phyloP scores from a whole-genome alignment of 2,888 invertebrate species.

The Syrista parreyssii region DNA sequence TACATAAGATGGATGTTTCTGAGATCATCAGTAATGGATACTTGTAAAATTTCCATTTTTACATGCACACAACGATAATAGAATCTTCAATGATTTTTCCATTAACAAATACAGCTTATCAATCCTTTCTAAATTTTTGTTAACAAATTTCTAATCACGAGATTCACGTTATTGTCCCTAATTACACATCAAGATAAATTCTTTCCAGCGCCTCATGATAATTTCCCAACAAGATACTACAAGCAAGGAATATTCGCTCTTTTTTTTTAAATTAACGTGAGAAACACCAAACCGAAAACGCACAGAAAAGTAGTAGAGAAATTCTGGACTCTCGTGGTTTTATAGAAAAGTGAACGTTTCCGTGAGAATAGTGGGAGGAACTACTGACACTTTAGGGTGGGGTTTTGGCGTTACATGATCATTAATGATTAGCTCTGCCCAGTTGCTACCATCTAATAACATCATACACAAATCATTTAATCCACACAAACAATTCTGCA shows the following conservation, averaged over 20 bases:
- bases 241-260: not conserved
- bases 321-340: slow-evolving; percentile 49
- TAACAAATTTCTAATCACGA: not conserved
- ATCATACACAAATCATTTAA: not conserved
- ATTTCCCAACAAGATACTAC: not conserved
- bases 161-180: not conserved
- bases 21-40: not conserved
- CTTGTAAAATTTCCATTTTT: not conserved
- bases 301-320: slow-evolving; percentile 45
- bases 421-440: slow-evolving; percentile 25
- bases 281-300: not conserved
- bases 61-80: not conserved
- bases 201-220: not conserved
- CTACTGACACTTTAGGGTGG: slow-evolving; percentile 36
- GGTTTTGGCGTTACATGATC: slow-evolving; percentile 35
- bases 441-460: not conserved
- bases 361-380: slow-evolving; percentile 52
- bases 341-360: slow-evolving; percentile 62
- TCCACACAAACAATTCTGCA: not conserved
- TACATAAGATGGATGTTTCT: not conserved
- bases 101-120: not conserved
- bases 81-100: not conserved
- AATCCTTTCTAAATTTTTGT: not conserved
- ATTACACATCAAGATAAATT: not conserved
- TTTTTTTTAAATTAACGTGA: not conserved